Conservation (phyloP, 2,888 invertebrate genomes). For the Napeogenes inachia region DNA sequence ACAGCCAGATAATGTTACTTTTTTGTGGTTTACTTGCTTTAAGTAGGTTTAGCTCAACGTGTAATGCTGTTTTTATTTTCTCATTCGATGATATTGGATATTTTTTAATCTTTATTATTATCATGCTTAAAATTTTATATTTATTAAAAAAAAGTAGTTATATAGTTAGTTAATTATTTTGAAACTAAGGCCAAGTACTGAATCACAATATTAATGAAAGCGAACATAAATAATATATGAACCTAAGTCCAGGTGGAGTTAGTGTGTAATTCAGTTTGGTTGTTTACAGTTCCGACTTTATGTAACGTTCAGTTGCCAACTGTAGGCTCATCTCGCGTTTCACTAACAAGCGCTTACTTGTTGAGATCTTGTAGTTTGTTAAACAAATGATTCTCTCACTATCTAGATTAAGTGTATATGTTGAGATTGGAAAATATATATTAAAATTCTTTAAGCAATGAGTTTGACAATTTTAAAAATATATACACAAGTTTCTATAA, state of each 20-base stretch:
- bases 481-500: too few relatives aligned
- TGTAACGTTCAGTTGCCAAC: constrained; percentile 30
- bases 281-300: constrained; percentile 30
- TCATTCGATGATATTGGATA: constrained; percentile 2
- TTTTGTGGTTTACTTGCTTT: constrained; percentile 10
- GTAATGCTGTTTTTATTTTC: constrained; percentile 5
- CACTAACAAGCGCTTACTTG: constrained; percentile 9
- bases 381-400: constrained; percentile 1
- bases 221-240: constrained; percentile 13
- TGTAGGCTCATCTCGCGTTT: constrained; percentile 14
- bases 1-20: constrained; percentile 12
- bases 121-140: background rate
- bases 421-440: background rate
- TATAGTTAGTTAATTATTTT: too few relatives aligned
- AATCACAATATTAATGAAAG: constrained; percentile 3
- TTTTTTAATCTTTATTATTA: constrained; percentile 2
- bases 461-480: too few relatives aligned
- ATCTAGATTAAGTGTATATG: background rate
- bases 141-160: background rate
- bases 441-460: background rate
- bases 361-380: constrained; percentile 11
- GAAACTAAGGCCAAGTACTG: background rate
- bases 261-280: constrained; percentile 29
- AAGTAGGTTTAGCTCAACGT: constrained; percentile 9
- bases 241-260: constrained; percentile 25